Base-by-base conservation (phyloP, 1,140 invertebrate genomes). In the Drosophila rufa region DNA sequence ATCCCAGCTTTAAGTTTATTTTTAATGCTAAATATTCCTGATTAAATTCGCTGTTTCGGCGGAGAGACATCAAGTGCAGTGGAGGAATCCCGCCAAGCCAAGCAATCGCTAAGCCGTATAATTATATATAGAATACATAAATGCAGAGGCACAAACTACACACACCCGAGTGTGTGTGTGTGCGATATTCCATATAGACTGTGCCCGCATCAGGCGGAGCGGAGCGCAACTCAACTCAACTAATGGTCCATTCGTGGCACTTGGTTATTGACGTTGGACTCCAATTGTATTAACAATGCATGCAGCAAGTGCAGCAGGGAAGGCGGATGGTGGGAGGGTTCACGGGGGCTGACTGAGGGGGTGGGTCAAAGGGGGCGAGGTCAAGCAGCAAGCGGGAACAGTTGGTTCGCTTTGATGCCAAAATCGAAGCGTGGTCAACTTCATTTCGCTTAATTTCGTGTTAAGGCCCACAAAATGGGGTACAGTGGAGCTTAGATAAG, bases 351-450 rank as follows among this genome's bases (percentile, higher is more conserved):
- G 33, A 9, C 22, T 5, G 27, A 19, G 46, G 38, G 2, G 40
- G 33, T 12, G 22, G 19, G 14, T 11, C 22, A 33, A 12, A 6
- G 27, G 22, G 3, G 17, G 45, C 12, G 27, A 22, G 76, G 45
- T 47, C 42, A 36, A 65, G 57, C 50, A 68, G 82, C 47, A 74
- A 76, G 67, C 66, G 60, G 79, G 33, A 84, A 68, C 77, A 53
- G 65, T 85, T 79, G 56, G 65, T 82, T 79, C 64, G 82, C 85
- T 90, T 90, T 90, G 85, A 90, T 90, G 86, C 64, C 85, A 82
- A 90, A 89, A 90, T 90, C 85, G 86, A 90, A 90, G 83, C 85
- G 85, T 90, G 85, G 85, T 90, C 85, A 90, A 90, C 85, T 90
- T 90, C 85, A 90, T 90, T 90, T 90, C 85, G 85, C 79, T 90